phyloP scores from a whole-genome alignment of 53 echinoderm and acorn worm species.

The Holothuria scabra region DNA sequence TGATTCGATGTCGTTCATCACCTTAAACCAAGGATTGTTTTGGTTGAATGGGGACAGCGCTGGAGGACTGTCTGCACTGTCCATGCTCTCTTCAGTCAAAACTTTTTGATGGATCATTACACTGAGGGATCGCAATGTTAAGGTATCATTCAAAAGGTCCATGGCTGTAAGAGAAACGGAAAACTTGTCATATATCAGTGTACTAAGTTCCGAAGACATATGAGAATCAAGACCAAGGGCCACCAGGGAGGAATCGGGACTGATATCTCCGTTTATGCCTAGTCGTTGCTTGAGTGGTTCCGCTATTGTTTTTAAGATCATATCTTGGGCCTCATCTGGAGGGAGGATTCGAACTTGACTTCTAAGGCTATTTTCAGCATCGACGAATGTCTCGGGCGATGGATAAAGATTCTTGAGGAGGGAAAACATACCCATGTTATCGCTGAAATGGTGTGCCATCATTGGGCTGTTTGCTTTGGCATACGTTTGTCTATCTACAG shows the following conservation, averaged over 20 bases:
- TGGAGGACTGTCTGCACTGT: slow-evolving; percentile 56
- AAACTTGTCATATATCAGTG: slow-evolving; percentile 87
- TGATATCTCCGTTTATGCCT: slow-evolving; percentile 76
- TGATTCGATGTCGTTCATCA: slow-evolving; percentile 71
- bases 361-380: slow-evolving; percentile 82
- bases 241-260: slow-evolving; percentile 76
- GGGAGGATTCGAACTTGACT: slow-evolving; percentile 69
- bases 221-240: slow-evolving; percentile 92
- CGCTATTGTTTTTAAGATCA: slow-evolving; percentile 73
- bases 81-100: slow-evolving; percentile 56
- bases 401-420: slow-evolving; percentile 87
- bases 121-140: slow-evolving; percentile 73
- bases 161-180: slow-evolving; percentile 80
- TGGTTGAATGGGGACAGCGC: slow-evolving; percentile 36
- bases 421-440: slow-evolving; percentile 80
- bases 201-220: slow-evolving; percentile 93
- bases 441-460: slow-evolving; percentile 88
- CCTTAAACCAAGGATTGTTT: slow-evolving; percentile 74
- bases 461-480: slow-evolving; percentile 79
- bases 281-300: slow-evolving; percentile 79
- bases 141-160: slow-evolving; percentile 90
- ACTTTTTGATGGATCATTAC: slow-evolving; percentile 77
- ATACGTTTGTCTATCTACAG: slow-evolving; percentile 76
- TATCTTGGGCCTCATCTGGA: slow-evolving; percentile 66
- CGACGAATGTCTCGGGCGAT: slow-evolving; percentile 73